phyloP scores from a whole-genome alignment of 2,113 vertebrate genomes.

The Thalassarche chlororhynchos region DNA sequence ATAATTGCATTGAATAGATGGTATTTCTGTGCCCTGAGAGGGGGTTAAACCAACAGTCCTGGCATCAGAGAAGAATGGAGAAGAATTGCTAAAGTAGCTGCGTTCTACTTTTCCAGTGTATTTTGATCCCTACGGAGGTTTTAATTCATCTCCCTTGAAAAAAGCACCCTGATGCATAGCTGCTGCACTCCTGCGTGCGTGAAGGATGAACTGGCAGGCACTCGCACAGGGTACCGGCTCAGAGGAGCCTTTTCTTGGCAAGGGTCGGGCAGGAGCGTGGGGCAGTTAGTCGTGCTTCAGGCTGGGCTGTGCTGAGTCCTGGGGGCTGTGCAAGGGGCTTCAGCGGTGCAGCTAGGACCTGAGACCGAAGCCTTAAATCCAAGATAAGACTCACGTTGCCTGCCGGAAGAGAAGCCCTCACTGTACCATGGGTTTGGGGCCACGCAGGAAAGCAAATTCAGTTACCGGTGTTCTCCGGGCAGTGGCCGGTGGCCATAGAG shows the following conservation, averaged over 20 bases:
- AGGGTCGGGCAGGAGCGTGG: accelerated
- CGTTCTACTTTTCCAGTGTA: not conserved
- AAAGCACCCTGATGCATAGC: not conserved
- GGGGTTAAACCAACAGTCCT: not conserved
- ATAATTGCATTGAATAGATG: not conserved
- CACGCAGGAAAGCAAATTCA: not conserved
- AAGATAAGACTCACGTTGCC: not conserved
- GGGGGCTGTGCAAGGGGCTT: not conserved
- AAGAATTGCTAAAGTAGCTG: not conserved
- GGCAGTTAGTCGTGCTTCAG: not conserved
- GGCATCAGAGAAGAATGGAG: not conserved
- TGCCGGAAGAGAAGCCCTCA: not conserved
- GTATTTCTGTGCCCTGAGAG: not conserved
- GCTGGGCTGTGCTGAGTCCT: not conserved
- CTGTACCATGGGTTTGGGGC: not conserved
- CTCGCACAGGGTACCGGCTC: accelerated
- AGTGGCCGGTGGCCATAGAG: not conserved
- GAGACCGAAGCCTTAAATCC: not conserved
- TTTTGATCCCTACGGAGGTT: not conserved
- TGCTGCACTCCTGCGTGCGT: not conserved
- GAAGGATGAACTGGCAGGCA: not conserved
- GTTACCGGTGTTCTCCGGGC: not conserved
- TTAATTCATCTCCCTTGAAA: not conserved
- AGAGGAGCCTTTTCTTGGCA: not conserved
- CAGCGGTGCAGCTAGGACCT: not conserved